These are phyloP conservation scores for Rugalucina vietnamica DNA, from an alignment of 2,888 invertebrate genomes.

Conservation along the genomic window DNA sequence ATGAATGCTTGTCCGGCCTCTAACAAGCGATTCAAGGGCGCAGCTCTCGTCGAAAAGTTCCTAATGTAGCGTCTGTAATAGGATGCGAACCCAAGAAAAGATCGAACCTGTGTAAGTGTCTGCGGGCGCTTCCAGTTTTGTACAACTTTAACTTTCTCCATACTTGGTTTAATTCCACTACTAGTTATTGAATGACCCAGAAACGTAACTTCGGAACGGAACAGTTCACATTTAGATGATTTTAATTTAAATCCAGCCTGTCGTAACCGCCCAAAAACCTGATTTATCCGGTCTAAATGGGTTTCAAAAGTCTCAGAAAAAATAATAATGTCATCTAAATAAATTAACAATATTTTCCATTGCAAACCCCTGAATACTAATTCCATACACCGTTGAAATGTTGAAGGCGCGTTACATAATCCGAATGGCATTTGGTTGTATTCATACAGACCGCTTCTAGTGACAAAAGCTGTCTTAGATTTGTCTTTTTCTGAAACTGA, in stretches of 20 bases:
- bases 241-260: slow-evolving; percentile 43
- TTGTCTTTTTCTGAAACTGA: slow-evolving; percentile 33
- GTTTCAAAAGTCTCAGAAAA: too few species aligned
- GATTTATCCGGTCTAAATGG: slow-evolving; percentile 32
- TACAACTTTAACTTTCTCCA: slow-evolving; percentile 19
- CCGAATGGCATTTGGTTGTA: slow-evolving; percentile 63
- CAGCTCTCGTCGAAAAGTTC: slow-evolving; percentile 26
- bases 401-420: slow-evolving; percentile 57
- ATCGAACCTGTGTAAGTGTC: slow-evolving; percentile 20
- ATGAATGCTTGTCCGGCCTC: slow-evolving; percentile 24
- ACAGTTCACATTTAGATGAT: background rate
- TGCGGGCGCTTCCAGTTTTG: slow-evolving; percentile 28
- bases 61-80: slow-evolving; percentile 48
- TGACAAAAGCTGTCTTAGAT: slow-evolving; percentile 60
- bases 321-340: background rate
- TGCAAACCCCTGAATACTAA: slow-evolving; percentile 47
- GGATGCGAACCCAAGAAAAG: slow-evolving; percentile 31
- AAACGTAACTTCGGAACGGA: slow-evolving; percentile 17
- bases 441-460: slow-evolving; percentile 50
- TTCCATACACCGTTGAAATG: slow-evolving; percentile 62
- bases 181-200: slow-evolving; percentile 38
- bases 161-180: slow-evolving; percentile 35
- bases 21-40: slow-evolving; percentile 32
- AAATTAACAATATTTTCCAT: slow-evolving; percentile 30
- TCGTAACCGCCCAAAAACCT: slow-evolving; percentile 37